Evolutionary conservation across 2,888 invertebrate genomes (phyloP), one percentile per base, ranked within the genome.

Genomic region (Drepana falcataria): DNA sequence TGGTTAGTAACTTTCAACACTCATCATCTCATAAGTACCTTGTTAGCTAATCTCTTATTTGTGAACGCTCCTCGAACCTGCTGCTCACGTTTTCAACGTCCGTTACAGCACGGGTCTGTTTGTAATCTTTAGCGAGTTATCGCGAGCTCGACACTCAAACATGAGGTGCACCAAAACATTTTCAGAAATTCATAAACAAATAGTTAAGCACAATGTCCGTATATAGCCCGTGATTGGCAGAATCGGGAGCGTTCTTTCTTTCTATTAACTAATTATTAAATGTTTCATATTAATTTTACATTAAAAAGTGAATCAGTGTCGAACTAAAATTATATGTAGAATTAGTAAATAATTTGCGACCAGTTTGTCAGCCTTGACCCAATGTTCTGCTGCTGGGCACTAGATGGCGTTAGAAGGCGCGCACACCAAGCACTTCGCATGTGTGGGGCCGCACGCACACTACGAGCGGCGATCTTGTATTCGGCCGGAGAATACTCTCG

Each of bases 361-460:
- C 81, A 77, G 86, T 87, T 87, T 87, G 78, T 84, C 84, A 87
- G 87, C 88, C 87, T 90, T 89, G 87, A 86, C 83, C 84, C 70
- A 61, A 61, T 62, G 61, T 60, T 73, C 70, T 51, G 70, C 85
- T 68, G 56, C 80, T 80, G 64, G 70, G 61, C 86, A 72, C 77
- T 80, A 88, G 90, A 85, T 84, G 91, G 88, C 91, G 85, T 69
- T 77, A 68, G 51, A 60, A 54, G 59, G 63, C 55, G 61, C 77
- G 71, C 79, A 71, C 83, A 83, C 83, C 79, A 66, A 65, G 55
- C 53, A 57, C 37, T 37, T 55, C 48, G 67, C 59, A 67, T 77
- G 84, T 81, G 83, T 77, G 40, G 9, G 2, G 81, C 60, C 67
- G 63, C 69, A 66, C 81, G 67, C 86, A 82, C 86, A 84, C 86